Percentiles rank a stretch among this genome's conserved stretches.
Evolutionary conservation across 1,140 invertebrate genomes (phyloP).

Genomic region (Mamestra configurata): DNA sequence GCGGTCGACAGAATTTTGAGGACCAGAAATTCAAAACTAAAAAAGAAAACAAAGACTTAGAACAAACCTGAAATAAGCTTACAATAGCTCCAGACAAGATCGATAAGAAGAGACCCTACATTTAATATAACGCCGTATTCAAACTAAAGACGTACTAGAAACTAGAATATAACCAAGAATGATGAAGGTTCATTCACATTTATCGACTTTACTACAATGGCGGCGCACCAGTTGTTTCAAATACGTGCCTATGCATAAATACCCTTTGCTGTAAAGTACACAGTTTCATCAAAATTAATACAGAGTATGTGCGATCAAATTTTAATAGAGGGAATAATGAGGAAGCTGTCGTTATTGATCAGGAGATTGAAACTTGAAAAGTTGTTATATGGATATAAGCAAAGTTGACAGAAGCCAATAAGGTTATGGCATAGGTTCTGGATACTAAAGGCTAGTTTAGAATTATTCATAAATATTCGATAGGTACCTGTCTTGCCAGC

Average conservation of each 20-base stretch:
- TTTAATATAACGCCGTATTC: background rate
- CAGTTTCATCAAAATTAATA: background rate
- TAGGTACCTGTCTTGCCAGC: no score
- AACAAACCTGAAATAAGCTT: no score
- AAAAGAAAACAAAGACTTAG: no score
- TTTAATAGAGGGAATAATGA: background rate
- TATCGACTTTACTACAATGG: constrained; percentile 26
- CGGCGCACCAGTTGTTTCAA: constrained; percentile 7
- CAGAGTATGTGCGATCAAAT: background rate
- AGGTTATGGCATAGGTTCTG: no score
- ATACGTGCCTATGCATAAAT: constrained; percentile 25
- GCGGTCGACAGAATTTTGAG: no score
- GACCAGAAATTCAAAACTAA: no score
- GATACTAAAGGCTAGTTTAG: no score
- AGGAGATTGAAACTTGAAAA: background rate
- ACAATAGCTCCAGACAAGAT: no score
- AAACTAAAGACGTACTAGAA: background rate
- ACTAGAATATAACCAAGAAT: background rate
- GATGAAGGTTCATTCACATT: constrained; percentile 25
- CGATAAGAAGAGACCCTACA: no score
- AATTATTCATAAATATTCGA: no score
- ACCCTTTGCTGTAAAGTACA: background rate
- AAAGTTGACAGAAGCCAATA: no score
- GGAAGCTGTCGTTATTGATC: background rate
- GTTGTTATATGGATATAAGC: no score